Evolutionary conservation across 2,797 vertebrate genomes (phyloP).

Genomic region (Sebastes cheni): DNA sequence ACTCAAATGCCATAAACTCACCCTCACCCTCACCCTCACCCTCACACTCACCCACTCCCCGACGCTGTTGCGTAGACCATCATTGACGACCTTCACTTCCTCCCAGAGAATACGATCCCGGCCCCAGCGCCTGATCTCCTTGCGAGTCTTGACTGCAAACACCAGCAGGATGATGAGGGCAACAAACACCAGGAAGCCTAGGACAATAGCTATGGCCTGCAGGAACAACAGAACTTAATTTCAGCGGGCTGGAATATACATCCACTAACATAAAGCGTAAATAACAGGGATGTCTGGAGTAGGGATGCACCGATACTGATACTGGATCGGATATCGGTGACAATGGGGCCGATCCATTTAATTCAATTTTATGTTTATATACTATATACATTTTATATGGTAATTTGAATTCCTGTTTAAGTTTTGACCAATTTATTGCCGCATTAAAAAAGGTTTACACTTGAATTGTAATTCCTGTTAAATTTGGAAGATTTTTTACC

Average conservation of each 20-base stretch:
- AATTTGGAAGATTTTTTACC: no score
- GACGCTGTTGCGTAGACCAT: constrained; percentile 78
- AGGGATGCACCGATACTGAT: background rate
- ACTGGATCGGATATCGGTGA: no score
- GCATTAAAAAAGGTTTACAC: no score
- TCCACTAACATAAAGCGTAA: background rate
- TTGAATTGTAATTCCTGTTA: no score
- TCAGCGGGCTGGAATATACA: constrained; percentile 14
- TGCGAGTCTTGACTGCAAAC: constrained; percentile 88
- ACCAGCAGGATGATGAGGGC: constrained; percentile 90
- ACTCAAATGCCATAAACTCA: background rate
- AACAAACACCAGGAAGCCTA: constrained; percentile 87
- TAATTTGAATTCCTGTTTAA: no score
- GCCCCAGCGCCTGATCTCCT: constrained; percentile 83
- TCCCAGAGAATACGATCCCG: constrained; percentile 88
- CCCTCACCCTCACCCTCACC: background rate
- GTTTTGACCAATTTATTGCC: no score
- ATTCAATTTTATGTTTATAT: no score
- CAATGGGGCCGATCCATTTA: no score
- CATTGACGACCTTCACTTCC: constrained; percentile 76
- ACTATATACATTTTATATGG: no score
- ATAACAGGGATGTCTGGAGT: background rate
- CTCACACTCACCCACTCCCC: constrained; percentile 87
- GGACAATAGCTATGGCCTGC: constrained; percentile 89
- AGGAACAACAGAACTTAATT: background rate